Conservation (phyloP, 1,140 invertebrate genomes). For the Latrodectus geometricus region DNA sequence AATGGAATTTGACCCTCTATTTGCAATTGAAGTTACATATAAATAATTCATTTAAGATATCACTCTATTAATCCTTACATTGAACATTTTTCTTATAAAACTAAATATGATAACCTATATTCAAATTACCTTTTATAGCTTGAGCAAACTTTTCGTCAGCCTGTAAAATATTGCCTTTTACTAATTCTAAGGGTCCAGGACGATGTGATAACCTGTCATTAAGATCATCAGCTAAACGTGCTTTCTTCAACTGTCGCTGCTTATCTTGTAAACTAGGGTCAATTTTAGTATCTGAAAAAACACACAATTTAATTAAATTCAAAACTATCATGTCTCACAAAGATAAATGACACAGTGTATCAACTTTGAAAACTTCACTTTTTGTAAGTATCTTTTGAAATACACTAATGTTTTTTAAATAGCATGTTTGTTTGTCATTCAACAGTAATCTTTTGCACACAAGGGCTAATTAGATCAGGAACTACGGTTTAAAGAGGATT, state of each 20-base stretch:
- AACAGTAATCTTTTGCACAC: no score
- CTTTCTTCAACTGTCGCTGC: slow-evolving; percentile 95
- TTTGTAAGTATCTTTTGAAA: not conserved
- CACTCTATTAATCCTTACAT: no score
- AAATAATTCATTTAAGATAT: not conserved
- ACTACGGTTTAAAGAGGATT: no score
- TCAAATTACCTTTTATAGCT: slow-evolving; percentile 79
- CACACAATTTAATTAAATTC: not conserved
- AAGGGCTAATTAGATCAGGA: no score
- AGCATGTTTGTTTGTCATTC: no score
- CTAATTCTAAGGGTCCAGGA: slow-evolving; percentile 94
- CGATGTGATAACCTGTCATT: slow-evolving; percentile 96
- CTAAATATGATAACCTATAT: not conserved
- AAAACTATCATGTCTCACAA: no score
- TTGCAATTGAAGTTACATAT: no score
- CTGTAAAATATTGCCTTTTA: slow-evolving; percentile 95
- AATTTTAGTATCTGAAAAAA: slow-evolving; percentile 80
- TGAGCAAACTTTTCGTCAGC: slow-evolving; percentile 91
- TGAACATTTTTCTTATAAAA: not conserved
- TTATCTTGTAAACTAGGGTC: slow-evolving; percentile 95
- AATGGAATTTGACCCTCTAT: slow-evolving; percentile 88
- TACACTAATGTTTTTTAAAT: no score
- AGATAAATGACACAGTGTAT: no score
- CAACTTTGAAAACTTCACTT: not conserved
- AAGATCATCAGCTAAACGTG: slow-evolving; percentile 91